Conservation (phyloP, 2,113 vertebrate species). For the Rhipidura dahli region DNA sequence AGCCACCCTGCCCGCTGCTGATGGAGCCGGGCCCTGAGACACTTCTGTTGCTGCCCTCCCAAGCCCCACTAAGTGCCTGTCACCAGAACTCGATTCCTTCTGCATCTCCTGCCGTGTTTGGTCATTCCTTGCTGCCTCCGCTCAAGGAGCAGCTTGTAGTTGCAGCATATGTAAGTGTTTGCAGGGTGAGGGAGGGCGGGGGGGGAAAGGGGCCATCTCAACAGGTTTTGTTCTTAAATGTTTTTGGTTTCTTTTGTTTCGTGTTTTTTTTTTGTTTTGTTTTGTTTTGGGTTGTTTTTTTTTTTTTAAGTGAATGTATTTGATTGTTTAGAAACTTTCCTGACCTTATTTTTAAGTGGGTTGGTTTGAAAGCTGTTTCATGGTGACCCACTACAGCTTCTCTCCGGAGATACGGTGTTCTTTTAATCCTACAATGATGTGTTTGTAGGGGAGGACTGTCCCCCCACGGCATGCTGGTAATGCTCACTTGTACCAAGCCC, state of each 20-base stretch:
- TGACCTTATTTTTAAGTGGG: conserved; percentile 47
- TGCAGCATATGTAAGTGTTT: conserved; percentile 53
- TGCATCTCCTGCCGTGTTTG: conserved; percentile 47
- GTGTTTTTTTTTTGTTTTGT: not conserved
- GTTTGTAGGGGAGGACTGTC: conserved; percentile 35
- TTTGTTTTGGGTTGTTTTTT: not conserved
- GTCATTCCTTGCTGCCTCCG: conserved; percentile 23
- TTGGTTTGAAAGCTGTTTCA: not conserved
- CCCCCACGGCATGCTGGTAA: conserved; percentile 44
- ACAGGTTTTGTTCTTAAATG: conserved; percentile 40
- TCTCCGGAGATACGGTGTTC: conserved; percentile 41
- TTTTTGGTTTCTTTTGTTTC: not conserved
- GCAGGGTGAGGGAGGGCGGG: conserved; percentile 52
- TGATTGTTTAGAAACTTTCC: conserved; percentile 52
- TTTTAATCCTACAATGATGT: conserved; percentile 47
- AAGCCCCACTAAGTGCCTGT: conserved; percentile 72
- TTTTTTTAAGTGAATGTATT: conserved; percentile 57
- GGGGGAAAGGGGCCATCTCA: conserved; percentile 25
- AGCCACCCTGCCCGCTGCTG: not conserved
- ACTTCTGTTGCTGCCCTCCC: conserved; percentile 34
- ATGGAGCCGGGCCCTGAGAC: not conserved
- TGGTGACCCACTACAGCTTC: not conserved
- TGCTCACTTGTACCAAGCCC: conserved; percentile 55
- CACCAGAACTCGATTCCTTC: conserved; percentile 59
- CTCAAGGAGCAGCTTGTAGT: conserved; percentile 39